Evolutionary conservation across 2,888 invertebrate species (phyloP), one percentile per base, ranked within the genome.

Genomic region (Lypha dubia): DNA sequence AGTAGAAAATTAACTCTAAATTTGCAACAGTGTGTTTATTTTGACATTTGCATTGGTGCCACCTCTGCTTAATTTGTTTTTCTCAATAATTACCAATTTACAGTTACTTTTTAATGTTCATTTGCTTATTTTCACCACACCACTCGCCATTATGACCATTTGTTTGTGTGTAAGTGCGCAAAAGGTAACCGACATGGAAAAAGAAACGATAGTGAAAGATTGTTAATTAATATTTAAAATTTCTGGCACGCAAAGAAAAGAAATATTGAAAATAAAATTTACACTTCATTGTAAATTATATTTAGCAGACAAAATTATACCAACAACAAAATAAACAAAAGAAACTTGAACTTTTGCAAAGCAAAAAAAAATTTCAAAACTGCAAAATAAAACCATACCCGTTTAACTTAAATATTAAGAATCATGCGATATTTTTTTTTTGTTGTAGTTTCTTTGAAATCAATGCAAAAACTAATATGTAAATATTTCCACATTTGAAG

Each of bases 271-370:
- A 49, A 79, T 60, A 32, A 75, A 68, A 76, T 63, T 74, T 70
- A 70, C 76, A 74, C 67, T 53, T 46, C 38, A 1, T 60, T 46
- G 63, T 63, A 60, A 80, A 76, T 77, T 68, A 49, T 13, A n/a
- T 11, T 75, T 70, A 38, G 58, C 65, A 70, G 70, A 60, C 73
- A 77, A 63, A n/a, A 58, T 13, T 53, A 68, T 62, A 44, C 11
- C 20, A 32, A 13, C 2, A 67, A 68, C n/a, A n/a, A 68, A 77
- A 68, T 49, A 65, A 75, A 60, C 75, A 38, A 84, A 80, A 74
- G 84, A 81, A 84, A 84, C 84, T 84, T 84, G 84, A 84, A 84
- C 84, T 84, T 84, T 84, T 70, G 81, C 81, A 81, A 81, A 80
- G n/a, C n/a, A n/a, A n/a, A n/a, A n/a, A 73, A 53, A 5, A 17